Percentiles rank a stretch among this genome's conserved stretches.
phyloP scores from a whole-genome alignment of 2,113 vertebrate species.

The Cepphus grylle region DNA sequence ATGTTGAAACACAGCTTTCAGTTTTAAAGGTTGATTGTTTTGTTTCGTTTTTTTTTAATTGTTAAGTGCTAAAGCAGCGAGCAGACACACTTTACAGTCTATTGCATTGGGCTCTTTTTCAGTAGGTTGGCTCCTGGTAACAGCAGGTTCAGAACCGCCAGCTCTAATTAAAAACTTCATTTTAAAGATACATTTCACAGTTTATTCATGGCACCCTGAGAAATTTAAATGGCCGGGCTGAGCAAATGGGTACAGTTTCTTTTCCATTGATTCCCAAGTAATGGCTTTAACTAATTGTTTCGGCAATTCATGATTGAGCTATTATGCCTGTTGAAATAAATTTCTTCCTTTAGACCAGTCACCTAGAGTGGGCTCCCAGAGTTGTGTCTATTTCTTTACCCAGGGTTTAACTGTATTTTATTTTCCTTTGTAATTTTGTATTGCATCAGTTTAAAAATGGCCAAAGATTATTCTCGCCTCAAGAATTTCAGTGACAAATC shows the following conservation, averaged over 20 bases:
- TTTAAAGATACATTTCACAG: slow-evolving; percentile 65
- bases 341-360: not conserved
- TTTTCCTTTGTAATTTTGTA: not conserved
- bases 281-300: slow-evolving; percentile 9
- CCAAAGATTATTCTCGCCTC: not conserved
- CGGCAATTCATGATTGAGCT: not conserved
- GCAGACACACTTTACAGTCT: slow-evolving; percentile 28
- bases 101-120: slow-evolving; percentile 25
- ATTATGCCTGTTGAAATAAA: not conserved
- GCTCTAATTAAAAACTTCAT: slow-evolving; percentile 68
- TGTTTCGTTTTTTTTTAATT: not conserved
- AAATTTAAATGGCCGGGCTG: slow-evolving; percentile 11
- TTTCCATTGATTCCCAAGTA: slow-evolving; percentile 7
- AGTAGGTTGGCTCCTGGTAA: slow-evolving; percentile 46
- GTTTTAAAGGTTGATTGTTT: slow-evolving; percentile 11
- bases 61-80: slow-evolving; percentile 12
- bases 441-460: slow-evolving; percentile 2
- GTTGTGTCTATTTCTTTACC: not conserved
- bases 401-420: not conserved
- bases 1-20: slow-evolving; percentile 33
- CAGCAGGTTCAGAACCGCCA: slow-evolving; percentile 60
- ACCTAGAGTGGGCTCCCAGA: not conserved
- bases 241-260: not conserved
- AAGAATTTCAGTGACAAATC: slow-evolving; percentile 22
- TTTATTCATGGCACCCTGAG: slow-evolving; percentile 34